Conservation (phyloP, 2,797 vertebrate genomes). For the Streptopelia turtur region DNA sequence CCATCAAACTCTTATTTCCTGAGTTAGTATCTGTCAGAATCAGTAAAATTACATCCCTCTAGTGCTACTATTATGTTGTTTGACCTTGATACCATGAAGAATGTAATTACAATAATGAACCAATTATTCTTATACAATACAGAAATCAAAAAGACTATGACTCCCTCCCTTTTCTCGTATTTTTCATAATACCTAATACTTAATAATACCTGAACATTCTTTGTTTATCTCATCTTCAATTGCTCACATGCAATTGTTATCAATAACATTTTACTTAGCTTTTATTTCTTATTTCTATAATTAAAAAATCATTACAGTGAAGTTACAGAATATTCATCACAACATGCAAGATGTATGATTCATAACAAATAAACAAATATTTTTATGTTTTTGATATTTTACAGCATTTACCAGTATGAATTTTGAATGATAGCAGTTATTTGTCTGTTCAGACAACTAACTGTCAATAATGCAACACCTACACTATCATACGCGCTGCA, state of each 20-base stretch:
- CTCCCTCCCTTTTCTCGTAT: neutral
- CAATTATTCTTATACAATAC: conserved; percentile 25
- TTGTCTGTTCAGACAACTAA: neutral
- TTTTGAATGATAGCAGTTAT: neutral
- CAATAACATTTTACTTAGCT: neutral
- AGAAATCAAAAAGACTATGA: neutral
- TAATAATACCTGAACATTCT: conserved; percentile 13
- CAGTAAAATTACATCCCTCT: neutral
- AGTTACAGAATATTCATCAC: neutral
- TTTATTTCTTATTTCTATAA: conserved; percentile 23
- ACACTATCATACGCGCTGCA: neutral
- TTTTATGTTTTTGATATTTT: neutral
- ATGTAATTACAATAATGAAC: conserved; percentile 31
- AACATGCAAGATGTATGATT: neutral
- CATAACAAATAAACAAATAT: neutral
- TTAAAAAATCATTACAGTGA: neutral
- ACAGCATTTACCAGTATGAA: neutral
- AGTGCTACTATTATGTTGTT: neutral
- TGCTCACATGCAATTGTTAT: neutral
- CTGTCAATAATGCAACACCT: neutral
- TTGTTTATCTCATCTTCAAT: conserved; percentile 10
- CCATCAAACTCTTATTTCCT: neutral
- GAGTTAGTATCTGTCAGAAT: neutral
- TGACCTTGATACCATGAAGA: conserved; percentile 29
- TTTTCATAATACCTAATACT: conserved; percentile 5